phyloP scores from a whole-genome alignment of 2,888 invertebrate genomes.

The Agonum fuliginosum region DNA sequence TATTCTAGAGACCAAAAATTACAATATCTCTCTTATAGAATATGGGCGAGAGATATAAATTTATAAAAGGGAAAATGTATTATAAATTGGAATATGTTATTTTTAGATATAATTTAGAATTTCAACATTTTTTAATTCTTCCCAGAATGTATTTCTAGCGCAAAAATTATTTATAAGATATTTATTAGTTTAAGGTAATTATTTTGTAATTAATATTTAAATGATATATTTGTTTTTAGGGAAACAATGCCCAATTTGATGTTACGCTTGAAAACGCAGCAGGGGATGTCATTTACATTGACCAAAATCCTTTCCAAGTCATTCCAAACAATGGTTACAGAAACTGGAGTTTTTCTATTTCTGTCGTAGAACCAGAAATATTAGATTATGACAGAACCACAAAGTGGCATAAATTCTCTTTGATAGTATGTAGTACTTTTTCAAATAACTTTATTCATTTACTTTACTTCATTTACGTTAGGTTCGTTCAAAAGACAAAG shows the following conservation, averaged over 20 bases:
- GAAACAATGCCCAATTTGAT: constrained; percentile 76
- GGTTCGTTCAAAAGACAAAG: constrained; percentile 69
- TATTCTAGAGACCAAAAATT: too few relatives aligned
- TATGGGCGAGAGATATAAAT: too few relatives aligned
- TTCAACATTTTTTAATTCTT: too few relatives aligned
- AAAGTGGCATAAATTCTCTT: constrained; percentile 73
- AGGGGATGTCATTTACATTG: constrained; percentile 62
- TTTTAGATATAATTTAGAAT: too few relatives aligned
- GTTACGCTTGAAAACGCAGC: constrained; percentile 39
- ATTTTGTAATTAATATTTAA: not conserved
- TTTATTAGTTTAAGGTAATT: too few relatives aligned
- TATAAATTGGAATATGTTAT: too few relatives aligned
- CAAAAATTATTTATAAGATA: too few relatives aligned
- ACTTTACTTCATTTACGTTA: constrained; percentile 62
- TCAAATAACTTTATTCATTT: not conserved
- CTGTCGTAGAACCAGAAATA: constrained; percentile 74
- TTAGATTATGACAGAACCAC: constrained; percentile 77
- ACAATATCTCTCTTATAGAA: too few relatives aligned
- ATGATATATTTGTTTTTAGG: constrained; percentile 70
- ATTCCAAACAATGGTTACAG: constrained; percentile 79
- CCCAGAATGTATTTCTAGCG: too few relatives aligned
- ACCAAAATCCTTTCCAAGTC: constrained; percentile 76
- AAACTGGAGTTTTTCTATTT: constrained; percentile 76
- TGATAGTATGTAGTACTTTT: constrained; percentile 67
- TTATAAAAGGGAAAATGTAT: too few relatives aligned